Evolutionary conservation across 2,797 vertebrate genomes (phyloP), one percentile per base, ranked within the genome.

Genomic region (Sebastes trivittatus): DNA sequence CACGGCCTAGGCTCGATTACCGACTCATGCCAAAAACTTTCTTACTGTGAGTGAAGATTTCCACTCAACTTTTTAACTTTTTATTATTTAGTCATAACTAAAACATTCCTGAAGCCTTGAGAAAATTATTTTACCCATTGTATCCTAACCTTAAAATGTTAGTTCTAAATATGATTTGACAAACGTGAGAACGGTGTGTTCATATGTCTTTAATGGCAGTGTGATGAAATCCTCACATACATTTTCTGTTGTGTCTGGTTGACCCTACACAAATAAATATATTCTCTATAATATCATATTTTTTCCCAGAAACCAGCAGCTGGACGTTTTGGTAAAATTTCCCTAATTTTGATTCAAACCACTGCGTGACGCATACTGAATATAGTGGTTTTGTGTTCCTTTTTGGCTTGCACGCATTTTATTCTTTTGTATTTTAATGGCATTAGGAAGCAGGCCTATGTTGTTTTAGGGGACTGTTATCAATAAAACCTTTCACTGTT

Each of bases 321-420:
- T 68, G 23, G 16, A n/a, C 16, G 22, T 30, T 74, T 86, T 78
- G 32, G 11, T n/a, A 4, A 74, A 74, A 66, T 54, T 69, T 80
- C 59, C 75, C 20, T 2, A 2, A 80, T 85, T 85, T 85, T 71
- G 56, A 2, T 25, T 32, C 18, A 75, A 71, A 46, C 68, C 65
- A 16, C 54, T 3, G 4, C 2, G 54, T 86, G 80, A 78, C 56
- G 8, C 68, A 63, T 10, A 13, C 27, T 56, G 61, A 62, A n/a
- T 6, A 10, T n/a, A 1, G 20, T 62, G 11, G n/a, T 23, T 13
- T 14, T 59, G 1, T 63, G 30, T 73, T 86, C 11, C 77, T 34
- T 69, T 79, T 78, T 75, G 42, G 7, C 46, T 52, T 13, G 27
- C 20, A 56, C 3, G 1, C 11, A 46, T 7, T 60, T 23, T 30